Conservation (phyloP, 2,797 vertebrate species). For the Lerista edwardsae region DNA sequence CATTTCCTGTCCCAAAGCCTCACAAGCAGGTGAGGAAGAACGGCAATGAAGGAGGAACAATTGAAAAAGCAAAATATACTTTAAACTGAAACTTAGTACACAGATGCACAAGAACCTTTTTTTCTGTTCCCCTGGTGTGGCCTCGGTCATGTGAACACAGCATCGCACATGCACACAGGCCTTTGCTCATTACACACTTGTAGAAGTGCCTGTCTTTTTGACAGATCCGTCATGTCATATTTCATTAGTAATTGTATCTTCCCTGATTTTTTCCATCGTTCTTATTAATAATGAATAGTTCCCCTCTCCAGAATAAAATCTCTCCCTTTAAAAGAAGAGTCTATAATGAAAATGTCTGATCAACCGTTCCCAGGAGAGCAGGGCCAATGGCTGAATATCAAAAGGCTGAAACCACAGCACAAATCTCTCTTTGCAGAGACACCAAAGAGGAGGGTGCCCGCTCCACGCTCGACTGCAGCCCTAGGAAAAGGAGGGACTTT, state of each 20-base stretch:
- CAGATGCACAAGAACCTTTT: neutral
- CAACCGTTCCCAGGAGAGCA: slow-evolving; percentile 47
- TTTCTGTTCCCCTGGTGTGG: neutral
- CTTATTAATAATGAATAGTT: slow-evolving; percentile 35
- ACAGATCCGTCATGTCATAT: slow-evolving; percentile 6
- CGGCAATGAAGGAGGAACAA: neutral
- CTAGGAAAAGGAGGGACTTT: slow-evolving; percentile 39
- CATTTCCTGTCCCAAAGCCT: neutral
- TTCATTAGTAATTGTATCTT: slow-evolving; percentile 33
- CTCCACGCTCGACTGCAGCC: slow-evolving; percentile 22
- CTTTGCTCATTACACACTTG: neutral
- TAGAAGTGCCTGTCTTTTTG: slow-evolving; percentile 39
- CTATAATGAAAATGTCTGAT: slow-evolving; percentile 44
- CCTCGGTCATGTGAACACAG: slow-evolving; percentile 18
- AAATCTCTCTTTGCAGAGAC: slow-evolving; percentile 35
- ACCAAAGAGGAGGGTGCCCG: slow-evolving; percentile 26
- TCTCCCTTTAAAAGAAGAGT: slow-evolving; percentile 16
- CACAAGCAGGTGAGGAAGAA: neutral
- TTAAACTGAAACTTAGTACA: neutral
- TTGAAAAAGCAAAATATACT: neutral
- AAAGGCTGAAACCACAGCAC: slow-evolving; percentile 43
- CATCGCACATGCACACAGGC: slow-evolving; percentile 7
- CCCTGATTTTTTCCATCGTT: slow-evolving; percentile 30
- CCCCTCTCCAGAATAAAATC: slow-evolving; percentile 24
- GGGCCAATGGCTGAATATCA: slow-evolving; percentile 37